These are phyloP conservation scores for Colaptes auratus DNA, from an alignment of 2,113 vertebrate genomes.

Conservation along the genomic window DNA sequence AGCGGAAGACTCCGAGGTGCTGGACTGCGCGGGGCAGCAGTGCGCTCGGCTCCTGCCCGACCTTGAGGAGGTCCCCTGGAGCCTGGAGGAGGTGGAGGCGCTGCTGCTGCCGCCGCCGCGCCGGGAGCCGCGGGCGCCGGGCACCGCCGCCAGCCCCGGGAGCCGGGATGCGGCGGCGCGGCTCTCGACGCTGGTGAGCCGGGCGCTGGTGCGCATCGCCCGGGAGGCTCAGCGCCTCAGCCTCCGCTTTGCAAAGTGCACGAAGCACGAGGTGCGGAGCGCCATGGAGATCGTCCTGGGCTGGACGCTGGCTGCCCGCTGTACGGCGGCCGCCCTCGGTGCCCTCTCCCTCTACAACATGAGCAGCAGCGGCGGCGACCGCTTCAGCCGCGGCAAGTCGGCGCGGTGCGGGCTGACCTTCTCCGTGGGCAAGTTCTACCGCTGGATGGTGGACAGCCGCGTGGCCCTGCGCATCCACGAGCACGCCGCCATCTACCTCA, in stretches of 20 bases:
- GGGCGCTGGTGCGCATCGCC: conserved; percentile 89
- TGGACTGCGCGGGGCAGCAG: conserved; percentile 93
- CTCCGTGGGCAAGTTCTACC: conserved; percentile 94
- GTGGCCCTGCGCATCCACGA: conserved; percentile 93
- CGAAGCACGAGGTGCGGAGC: conserved; percentile 94
- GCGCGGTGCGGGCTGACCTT: conserved; percentile 91
- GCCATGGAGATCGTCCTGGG: conserved; percentile 91
- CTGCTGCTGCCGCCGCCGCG: conserved; percentile 79
- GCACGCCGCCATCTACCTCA: conserved; percentile 96
- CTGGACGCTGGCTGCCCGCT: conserved; percentile 88
- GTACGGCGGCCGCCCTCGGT: conserved; percentile 87
- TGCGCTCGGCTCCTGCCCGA: conserved; percentile 96
- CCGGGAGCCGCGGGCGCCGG: conserved; percentile 26
- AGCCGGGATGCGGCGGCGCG: conserved; percentile 86
- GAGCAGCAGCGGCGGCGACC: conserved; percentile 93
- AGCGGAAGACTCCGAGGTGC: conserved; percentile 95
- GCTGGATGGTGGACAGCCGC: conserved; percentile 97
- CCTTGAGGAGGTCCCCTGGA: conserved; percentile 98
- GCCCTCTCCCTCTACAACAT: conserved; percentile 95
- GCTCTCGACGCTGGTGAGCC: conserved; percentile 89
- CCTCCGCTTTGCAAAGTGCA: conserved; percentile 95
- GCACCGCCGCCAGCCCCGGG: conserved; percentile 39
- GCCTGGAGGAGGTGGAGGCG: conserved; percentile 90
- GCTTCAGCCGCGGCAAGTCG: conserved; percentile 92
- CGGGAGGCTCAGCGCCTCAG: conserved; percentile 93